Percentiles rank a stretch among this genome's conserved stretches.
phyloP scores from a whole-genome alignment of 1,140 invertebrate genomes.

The Aphaenogaster floridana region DNA sequence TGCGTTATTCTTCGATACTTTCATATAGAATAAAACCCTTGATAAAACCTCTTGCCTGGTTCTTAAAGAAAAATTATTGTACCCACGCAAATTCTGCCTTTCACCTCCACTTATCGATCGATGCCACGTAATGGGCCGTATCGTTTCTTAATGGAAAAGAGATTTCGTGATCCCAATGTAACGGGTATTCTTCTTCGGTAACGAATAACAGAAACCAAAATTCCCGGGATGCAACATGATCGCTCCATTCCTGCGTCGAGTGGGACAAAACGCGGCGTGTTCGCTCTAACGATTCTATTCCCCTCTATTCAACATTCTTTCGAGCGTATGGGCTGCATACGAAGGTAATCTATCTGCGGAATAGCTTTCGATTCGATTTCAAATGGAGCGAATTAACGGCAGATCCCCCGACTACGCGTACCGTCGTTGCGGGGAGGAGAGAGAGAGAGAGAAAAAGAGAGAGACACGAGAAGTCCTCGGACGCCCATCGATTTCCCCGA shows the following conservation, averaged over 20 bases:
- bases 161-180: background rate
- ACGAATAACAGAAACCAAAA: slow-evolving; percentile 21
- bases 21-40: background rate
- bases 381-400: slow-evolving; percentile 64
- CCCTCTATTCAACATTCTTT: slow-evolving; percentile 51
- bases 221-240: slow-evolving; percentile 44
- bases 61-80: slow-evolving; percentile 15
- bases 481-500: slow-evolving; percentile 59
- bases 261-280: slow-evolving; percentile 33
- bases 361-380: slow-evolving; percentile 63
- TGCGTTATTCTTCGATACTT: background rate
- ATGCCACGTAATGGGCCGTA: background rate
- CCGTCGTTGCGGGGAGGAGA: background rate
- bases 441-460: background rate
- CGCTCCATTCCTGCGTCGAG: slow-evolving; percentile 10
- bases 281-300: slow-evolving; percentile 56
- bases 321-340: slow-evolving; percentile 57
- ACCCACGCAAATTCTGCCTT: slow-evolving; percentile 32
- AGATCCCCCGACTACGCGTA: slow-evolving; percentile 35
- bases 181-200: background rate
- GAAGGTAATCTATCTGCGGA: slow-evolving; percentile 62
- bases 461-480: slow-evolving; percentile 33
- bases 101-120: background rate
- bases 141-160: slow-evolving; percentile 26
- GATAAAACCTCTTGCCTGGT: background rate